Evolutionary conservation across 1,140 invertebrate species (phyloP).

Genomic region (Drosophila micromelanica): DNA sequence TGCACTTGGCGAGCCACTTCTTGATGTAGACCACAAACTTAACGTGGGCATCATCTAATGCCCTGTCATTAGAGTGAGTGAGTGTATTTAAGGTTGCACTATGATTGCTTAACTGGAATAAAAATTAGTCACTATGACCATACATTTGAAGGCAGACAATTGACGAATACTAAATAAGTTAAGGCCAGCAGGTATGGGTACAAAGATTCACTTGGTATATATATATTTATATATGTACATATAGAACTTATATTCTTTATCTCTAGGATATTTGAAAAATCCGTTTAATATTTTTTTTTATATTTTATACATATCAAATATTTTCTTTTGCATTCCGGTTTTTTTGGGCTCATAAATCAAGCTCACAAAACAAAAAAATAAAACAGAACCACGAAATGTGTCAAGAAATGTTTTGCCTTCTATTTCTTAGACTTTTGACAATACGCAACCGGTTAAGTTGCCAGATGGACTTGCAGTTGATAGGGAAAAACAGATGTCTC

Average conservation of each 20-base stretch:
- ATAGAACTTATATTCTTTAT: no score
- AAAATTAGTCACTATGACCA: no score
- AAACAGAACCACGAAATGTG: conserved; percentile 56
- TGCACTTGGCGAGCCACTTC: conserved; percentile 47
- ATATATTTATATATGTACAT: no score
- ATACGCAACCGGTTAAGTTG: conserved; percentile 30
- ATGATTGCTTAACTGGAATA: conserved; percentile 9
- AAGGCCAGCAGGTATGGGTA: no score
- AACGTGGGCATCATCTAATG: conserved; percentile 29
- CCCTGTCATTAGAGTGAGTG: conserved; percentile 10
- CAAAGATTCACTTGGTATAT: no score
- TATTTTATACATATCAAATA: no score
- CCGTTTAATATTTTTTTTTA: no score
- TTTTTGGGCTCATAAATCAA: conserved; percentile 70
- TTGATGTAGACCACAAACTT: conserved; percentile 2
- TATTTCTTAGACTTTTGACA: background rate
- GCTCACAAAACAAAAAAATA: conserved; percentile 44
- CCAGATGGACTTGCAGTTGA: conserved; percentile 58
- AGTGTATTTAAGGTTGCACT: conserved; percentile 16
- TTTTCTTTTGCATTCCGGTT: conserved; percentile 52
- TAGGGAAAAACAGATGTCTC: conserved; percentile 19
- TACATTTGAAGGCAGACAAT: no score
- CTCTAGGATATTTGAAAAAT: no score
- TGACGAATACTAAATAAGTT: no score
- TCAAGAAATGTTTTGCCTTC: conserved; percentile 34